A percentile compares a stretch with the other conserved stretches of the same genome.
Evolutionary conservation across 2,113 vertebrate genomes (phyloP).

Genomic region (Labeo catla): DNA sequence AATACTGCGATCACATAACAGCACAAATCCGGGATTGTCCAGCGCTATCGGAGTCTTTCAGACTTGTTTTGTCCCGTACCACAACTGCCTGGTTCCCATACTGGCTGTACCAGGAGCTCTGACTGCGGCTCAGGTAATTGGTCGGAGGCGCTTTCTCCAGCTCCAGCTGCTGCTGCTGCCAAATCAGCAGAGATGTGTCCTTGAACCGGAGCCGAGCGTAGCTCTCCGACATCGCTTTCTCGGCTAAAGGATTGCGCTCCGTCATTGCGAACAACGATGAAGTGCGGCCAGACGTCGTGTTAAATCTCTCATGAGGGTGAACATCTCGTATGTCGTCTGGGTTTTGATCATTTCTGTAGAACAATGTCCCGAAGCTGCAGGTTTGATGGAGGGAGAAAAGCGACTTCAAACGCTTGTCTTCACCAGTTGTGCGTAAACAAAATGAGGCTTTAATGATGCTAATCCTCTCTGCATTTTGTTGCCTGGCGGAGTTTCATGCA

Average conservation of each 20-base stretch:
- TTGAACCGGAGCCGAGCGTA: conserved; percentile 81
- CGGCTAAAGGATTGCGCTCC: conserved; percentile 77
- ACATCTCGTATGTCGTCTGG: neutral
- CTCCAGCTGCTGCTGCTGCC: conserved; percentile 91
- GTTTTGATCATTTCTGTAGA: neutral
- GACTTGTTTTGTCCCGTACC: conserved; percentile 81
- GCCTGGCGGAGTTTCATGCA: too few relatives aligned
- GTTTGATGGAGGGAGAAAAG: neutral
- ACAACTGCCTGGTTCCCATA: conserved; percentile 92
- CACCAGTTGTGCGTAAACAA: neutral
- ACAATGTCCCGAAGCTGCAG: neutral
- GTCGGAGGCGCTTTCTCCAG: conserved; percentile 73
- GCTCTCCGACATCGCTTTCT: conserved; percentile 86
- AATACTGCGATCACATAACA: conserved; percentile 78
- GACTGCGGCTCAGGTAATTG: conserved; percentile 88
- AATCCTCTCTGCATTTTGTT: neutral
- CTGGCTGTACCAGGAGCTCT: conserved; percentile 89
- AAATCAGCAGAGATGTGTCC: conserved; percentile 90
- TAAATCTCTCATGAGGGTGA: neutral
- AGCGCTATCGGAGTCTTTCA: conserved; percentile 68
- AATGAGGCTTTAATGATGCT: neutral
- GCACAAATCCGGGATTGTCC: conserved; percentile 85
- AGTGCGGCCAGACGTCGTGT: neutral
- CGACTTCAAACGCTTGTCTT: neutral
- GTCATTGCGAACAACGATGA: conserved; percentile 64